phyloP scores from a whole-genome alignment of 1,140 invertebrate genomes.

The Globodera rostochiensis region DNA sequence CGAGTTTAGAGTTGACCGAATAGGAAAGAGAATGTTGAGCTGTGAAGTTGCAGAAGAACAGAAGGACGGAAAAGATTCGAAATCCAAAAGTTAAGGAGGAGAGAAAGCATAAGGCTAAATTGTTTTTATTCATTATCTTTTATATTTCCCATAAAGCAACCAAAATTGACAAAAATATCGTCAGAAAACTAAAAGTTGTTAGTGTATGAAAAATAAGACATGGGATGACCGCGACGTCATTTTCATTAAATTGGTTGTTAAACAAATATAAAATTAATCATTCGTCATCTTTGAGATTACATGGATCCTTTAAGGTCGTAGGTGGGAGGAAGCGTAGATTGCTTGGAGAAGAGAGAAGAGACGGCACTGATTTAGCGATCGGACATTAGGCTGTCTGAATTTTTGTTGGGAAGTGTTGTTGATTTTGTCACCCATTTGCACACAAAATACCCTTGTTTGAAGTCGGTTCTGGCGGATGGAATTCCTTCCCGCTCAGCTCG shows the following conservation, averaged over 20 bases:
- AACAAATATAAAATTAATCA: not conserved
- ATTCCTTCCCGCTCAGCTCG: slow-evolving; percentile 1
- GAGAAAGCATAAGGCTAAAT: not conserved
- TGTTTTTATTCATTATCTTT: not conserved
- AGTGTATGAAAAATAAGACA: not conserved
- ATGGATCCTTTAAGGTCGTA: slow-evolving; percentile 1
- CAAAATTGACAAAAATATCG: not conserved
- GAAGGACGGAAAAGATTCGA: not conserved
- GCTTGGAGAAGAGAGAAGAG: not conserved
- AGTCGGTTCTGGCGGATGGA: slow-evolving; percentile 19
- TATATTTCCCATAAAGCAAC: not conserved
- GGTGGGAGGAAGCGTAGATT: slow-evolving; percentile 1
- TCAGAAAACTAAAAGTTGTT: not conserved
- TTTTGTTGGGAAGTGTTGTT: not conserved
- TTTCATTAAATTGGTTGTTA: not conserved
- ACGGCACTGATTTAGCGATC: not conserved
- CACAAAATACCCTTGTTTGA: not conserved
- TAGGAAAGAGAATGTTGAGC: not conserved
- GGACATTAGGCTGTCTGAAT: not conserved
- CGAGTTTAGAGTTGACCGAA: not conserved
- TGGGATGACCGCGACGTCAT: not conserved
- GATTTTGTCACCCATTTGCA: not conserved
- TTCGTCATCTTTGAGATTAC: slow-evolving; percentile 5
- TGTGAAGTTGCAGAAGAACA: not conserved
- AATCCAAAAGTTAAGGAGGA: not conserved